These are phyloP conservation scores for Neomorphus geoffroyi DNA, from an alignment of 2,797 vertebrate species.

Conservation along the genomic window DNA sequence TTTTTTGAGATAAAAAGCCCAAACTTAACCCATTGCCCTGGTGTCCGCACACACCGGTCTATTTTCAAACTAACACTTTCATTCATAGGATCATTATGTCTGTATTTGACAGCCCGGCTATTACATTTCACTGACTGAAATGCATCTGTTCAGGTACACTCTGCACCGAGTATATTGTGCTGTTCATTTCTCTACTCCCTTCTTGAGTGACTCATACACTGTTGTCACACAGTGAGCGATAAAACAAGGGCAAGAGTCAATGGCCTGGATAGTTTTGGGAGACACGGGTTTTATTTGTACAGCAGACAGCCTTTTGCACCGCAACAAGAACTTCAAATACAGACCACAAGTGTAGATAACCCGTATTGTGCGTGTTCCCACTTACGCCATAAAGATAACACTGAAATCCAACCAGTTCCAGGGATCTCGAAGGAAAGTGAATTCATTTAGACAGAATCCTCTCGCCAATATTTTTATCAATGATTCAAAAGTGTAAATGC, in stretches of 20 bases:
- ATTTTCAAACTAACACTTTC: neutral
- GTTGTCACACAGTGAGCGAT: neutral
- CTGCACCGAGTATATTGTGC: neutral
- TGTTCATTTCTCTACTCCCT: neutral
- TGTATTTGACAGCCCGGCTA: neutral
- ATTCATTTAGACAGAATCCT: slow-evolving; percentile 91
- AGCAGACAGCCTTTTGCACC: neutral
- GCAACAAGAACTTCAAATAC: neutral
- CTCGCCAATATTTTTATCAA: slow-evolving; percentile 91
- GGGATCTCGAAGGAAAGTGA: slow-evolving; percentile 92
- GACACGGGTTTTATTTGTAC: neutral
- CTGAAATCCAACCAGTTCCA: slow-evolving; percentile 98
- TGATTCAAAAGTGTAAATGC: slow-evolving; percentile 94
- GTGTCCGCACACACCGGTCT: neutral
- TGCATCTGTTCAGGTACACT: accelerated
- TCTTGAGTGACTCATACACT: neutral
- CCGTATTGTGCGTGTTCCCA: neutral
- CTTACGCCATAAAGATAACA: slow-evolving; percentile 93
- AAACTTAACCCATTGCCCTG: neutral
- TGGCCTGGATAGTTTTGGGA: neutral
- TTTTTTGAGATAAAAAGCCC: neutral
- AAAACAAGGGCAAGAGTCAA: neutral
- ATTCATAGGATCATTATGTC: neutral
- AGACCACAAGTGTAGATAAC: neutral
- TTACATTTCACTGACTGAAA: neutral